A percentile compares a stretch with the other conserved stretches of the same genome.
Conservation (phyloP, 2,113 vertebrate species). For the Anser brachyrhynchus region DNA sequence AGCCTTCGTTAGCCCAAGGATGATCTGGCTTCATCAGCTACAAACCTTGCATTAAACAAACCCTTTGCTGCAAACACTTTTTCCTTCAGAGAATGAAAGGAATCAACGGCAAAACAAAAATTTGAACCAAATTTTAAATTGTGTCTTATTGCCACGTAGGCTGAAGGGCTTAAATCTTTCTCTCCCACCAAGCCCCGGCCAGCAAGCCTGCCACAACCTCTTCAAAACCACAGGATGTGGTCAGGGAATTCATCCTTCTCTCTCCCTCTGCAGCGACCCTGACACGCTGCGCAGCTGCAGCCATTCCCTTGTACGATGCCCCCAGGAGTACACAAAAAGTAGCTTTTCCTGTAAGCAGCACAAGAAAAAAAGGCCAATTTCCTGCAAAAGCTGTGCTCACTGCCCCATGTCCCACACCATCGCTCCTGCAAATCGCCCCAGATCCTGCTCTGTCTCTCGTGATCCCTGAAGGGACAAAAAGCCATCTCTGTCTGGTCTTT, state of each 20-base stretch:
- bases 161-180: neutral
- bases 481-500: neutral
- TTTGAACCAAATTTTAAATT: neutral
- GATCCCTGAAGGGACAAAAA: neutral
- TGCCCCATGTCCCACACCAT: neutral
- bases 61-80: neutral
- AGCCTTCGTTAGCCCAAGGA: neutral
- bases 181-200: no score
- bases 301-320: neutral
- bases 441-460: neutral
- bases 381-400: neutral
- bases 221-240: neutral
- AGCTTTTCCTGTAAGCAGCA: neutral
- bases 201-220: neutral
- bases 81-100: neutral
- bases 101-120: neutral
- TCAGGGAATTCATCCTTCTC: neutral
- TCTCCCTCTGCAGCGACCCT: rapidly evolving
- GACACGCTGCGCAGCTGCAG: neutral
- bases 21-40: neutral
- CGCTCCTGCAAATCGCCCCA: neutral
- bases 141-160: neutral
- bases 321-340: rapidly evolving
- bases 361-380: neutral
- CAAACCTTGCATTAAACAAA: neutral